Evolutionary conservation across 2,797 vertebrate species (phyloP).

Genomic region (Onychomys torridus): DNA sequence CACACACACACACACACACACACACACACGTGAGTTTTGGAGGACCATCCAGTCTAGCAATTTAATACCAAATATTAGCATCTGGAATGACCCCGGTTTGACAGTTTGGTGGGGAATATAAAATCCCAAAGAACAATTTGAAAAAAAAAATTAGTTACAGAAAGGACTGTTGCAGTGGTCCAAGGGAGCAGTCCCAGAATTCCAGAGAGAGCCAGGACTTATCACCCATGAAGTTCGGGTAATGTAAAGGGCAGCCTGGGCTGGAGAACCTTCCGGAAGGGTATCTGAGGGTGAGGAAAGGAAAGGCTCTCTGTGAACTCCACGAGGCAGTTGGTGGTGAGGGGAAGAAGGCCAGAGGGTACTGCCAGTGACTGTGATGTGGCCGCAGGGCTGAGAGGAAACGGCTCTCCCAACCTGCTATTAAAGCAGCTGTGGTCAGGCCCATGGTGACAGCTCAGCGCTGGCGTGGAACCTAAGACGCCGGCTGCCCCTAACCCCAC

Average conservation of each 20-base stretch:
- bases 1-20: no score
- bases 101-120: conserved; percentile 59
- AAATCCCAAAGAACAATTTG: conserved; percentile 26
- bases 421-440: conserved; percentile 66
- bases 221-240: background rate
- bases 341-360: conserved; percentile 52
- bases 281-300: conserved; percentile 31
- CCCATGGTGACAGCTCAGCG: background rate
- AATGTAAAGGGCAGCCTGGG: background rate
- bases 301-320: conserved; percentile 37
- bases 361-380: conserved; percentile 58
- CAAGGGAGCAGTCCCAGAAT: background rate
- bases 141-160: background rate
- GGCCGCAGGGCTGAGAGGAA: conserved; percentile 58
- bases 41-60: conserved; percentile 44
- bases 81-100: conserved; percentile 57
- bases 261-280: background rate
- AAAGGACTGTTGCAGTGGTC: background rate
- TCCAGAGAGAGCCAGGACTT: conserved; percentile 25
- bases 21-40: conserved; percentile 14
- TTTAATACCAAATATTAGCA: conserved; percentile 65
- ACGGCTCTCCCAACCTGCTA: conserved; percentile 51
- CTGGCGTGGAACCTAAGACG: conserved; percentile 58
- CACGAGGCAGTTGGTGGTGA: background rate
- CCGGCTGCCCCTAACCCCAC: background rate